Evolutionary conservation across 2,888 invertebrate species (phyloP).

Genomic region (Melitaea athalia): DNA sequence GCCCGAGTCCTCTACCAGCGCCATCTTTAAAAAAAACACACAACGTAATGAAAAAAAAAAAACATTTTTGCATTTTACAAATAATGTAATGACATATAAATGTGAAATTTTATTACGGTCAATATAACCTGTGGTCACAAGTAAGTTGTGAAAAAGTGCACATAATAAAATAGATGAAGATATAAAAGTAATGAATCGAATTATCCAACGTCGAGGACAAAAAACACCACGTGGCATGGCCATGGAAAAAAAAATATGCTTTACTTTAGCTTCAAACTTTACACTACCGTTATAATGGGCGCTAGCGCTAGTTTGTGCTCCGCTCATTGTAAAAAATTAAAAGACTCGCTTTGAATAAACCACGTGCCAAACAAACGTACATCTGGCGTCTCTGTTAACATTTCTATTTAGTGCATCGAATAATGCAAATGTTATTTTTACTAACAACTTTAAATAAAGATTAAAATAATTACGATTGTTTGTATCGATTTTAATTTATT

Average conservation of each 20-base stretch:
- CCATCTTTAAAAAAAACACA: conserved; percentile 69
- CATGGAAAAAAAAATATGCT: conserved; percentile 9
- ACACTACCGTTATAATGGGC: conserved; percentile 28
- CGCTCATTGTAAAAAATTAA: conserved; percentile 19
- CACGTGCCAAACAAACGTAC: conserved; percentile 30
- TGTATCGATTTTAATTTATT: too few species aligned
- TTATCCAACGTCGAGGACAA: conserved; percentile 12
- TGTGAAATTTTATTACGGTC: too few species aligned
- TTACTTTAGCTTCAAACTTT: conserved; percentile 19
- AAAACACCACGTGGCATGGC: conserved; percentile 16
- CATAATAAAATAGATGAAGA: too few species aligned
- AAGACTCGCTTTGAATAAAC: conserved; percentile 15
- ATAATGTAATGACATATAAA: too few species aligned
- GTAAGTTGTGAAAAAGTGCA: too few species aligned
- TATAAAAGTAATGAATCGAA: too few species aligned
- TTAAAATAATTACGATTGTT: too few species aligned
- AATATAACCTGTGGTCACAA: too few species aligned
- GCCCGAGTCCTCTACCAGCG: conserved; percentile 77
- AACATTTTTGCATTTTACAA: not conserved
- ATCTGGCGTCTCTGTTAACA: conserved; percentile 1
- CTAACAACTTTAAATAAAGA: not conserved
- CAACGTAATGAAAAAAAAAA: not conserved
- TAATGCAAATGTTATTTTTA: not conserved
- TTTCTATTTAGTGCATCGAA: not conserved
- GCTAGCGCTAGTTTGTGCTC: conserved; percentile 14